phyloP scores from a whole-genome alignment of 1,140 invertebrate genomes.

The Bathynomus jamesi region DNA sequence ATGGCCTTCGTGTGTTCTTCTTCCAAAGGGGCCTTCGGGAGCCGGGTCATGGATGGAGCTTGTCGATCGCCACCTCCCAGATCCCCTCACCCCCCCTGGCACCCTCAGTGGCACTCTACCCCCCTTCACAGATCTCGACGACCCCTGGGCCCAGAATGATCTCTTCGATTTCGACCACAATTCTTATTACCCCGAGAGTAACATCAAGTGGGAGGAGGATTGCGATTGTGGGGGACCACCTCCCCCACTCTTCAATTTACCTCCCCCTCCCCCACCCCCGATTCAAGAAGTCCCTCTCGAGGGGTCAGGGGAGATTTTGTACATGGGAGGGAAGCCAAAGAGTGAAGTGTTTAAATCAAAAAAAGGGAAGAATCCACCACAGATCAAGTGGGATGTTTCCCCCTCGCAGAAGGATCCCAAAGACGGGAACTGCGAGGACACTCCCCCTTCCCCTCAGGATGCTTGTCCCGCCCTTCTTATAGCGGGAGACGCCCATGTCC shows the following conservation, averaged over 20 bases:
- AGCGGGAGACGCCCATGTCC: conserved; percentile 27
- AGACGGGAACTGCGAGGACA: conserved; percentile 6
- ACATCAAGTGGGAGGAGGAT: no score
- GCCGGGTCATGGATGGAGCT: neutral
- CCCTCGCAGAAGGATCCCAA: neutral
- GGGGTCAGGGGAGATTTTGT: neutral
- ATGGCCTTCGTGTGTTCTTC: no score
- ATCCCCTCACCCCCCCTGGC: neutral
- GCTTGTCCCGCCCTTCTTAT: conserved; percentile 28
- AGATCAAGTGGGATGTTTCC: neutral
- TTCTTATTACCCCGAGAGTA: no score
- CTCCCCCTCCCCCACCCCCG: neutral
- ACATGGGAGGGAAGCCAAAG: neutral
- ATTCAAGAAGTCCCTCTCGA: neutral
- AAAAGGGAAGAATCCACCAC: neutral
- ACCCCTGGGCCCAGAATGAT: neutral
- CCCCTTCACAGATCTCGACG: neutral
- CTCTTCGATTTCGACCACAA: no score
- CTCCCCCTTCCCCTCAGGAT: conserved; percentile 18
- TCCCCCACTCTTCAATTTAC: neutral
- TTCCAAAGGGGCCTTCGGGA: neutral
- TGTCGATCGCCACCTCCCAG: neutral
- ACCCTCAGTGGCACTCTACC: neutral
- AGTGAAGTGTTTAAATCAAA: no score
- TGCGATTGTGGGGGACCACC: neutral